Conservation (phyloP, 2,888 invertebrate genomes). For the Tridacna crocea region DNA sequence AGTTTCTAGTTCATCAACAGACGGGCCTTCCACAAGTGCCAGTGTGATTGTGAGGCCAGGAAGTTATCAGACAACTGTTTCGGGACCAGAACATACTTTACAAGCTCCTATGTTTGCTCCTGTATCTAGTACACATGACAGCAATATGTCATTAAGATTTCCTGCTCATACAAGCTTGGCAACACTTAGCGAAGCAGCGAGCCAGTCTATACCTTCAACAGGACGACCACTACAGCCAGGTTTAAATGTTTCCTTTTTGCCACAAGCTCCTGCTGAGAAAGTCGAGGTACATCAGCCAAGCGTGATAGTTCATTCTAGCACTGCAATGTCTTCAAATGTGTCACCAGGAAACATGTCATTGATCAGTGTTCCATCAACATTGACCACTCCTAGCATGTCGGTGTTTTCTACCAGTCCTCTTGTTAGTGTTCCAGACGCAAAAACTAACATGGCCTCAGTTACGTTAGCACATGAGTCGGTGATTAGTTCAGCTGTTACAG, state of each 20-base stretch:
- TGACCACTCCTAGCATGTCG: not conserved
- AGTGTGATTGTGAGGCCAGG: constrained; percentile 71
- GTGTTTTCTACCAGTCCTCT: constrained; percentile 1
- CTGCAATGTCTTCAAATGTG: constrained; percentile 57
- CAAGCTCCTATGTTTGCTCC: not conserved
- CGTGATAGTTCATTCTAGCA: constrained; percentile 83
- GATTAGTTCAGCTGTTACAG: not conserved
- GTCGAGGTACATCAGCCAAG: constrained; percentile 76
- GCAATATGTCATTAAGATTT: constrained; percentile 11
- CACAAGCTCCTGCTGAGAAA: constrained; percentile 28
- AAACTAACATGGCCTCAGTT: not conserved
- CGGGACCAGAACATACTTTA: constrained; percentile 7
- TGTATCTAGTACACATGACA: constrained; percentile 20
- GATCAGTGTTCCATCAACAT: not conserved
- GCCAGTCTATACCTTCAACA: not conserved
- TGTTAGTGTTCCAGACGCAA: constrained; percentile 12
- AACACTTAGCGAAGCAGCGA: not conserved
- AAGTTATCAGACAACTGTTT: constrained; percentile 38
- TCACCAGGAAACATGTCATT: not conserved
- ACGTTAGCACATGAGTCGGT: constrained; percentile 10
- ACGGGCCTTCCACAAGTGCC: constrained; percentile 40
- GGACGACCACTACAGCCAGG: not conserved
- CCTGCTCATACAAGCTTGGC: constrained; percentile 20
- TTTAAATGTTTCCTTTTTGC: constrained; percentile 13
- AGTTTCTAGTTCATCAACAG: constrained; percentile 28